Base-by-base conservation (phyloP, 2,888 invertebrate genomes). In the Galeopsomyia nigrocyanea region DNA sequence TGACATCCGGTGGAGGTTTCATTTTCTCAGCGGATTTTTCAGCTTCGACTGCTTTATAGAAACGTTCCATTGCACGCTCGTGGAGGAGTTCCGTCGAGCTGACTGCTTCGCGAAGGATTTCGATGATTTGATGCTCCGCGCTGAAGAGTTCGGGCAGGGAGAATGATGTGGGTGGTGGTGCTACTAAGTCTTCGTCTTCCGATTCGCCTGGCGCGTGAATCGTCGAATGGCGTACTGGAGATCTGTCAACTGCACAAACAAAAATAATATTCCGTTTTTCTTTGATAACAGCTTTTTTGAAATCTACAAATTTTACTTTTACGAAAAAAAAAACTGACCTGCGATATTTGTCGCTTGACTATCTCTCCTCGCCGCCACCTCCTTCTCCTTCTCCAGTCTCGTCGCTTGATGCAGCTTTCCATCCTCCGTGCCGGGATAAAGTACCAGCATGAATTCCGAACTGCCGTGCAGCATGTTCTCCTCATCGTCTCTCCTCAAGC, bases 71-170 rank as follows among this genome's bases (percentile, higher is more conserved):
- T 14, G 94, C 93, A 57, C 92, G 90, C 83, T 95, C 95, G 83
- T 94, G 94, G 0, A 95, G 88, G 6, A 95, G 88, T 83, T 95
- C 95, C 0, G 94, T 93, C 2, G 95, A 95, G 82, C 95, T 95
- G 31, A 93, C 93, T 0, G 94, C 93, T 78, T 91, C 90, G 39
- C 93, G 90, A 49, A 95, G 86, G 1, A 88, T 87, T 66, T 89
- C 88, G 60, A 90, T 87, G 26, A 87, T 78, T 53, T 88, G 87
- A 58, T 91, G 89, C 79, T 91, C 90, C 62, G 89, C 88, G 17
- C 90, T 89, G 80, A 89, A 86, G 46, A 95, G 86, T 83, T 95
- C 95, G 0, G 95, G 95, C 14, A 95, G 92, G 0, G 95, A 95
- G 64, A 95, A 88, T 0, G 95, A 95, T 79, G 95, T 89, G 16